phyloP scores from a whole-genome alignment of 2,888 invertebrate species.

The Sarcophaga variegata region DNA sequence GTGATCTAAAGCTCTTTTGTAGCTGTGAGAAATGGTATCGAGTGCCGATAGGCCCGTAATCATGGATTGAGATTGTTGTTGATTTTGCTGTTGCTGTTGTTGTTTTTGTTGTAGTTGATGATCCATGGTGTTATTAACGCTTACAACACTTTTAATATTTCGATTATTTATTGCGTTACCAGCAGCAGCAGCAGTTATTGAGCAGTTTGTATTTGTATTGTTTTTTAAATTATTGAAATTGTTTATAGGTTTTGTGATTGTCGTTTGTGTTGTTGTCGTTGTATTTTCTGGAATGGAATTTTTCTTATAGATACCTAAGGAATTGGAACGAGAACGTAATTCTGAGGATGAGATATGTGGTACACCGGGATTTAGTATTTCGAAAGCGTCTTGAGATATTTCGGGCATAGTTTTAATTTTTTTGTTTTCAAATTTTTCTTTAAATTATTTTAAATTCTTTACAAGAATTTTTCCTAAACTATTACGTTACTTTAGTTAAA shows the following conservation, averaged over 20 bases:
- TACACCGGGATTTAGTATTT: constrained; percentile 83
- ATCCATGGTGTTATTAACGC: not conserved
- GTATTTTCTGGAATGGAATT: not conserved
- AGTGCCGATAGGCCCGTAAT: constrained; percentile 74
- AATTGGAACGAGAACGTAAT: constrained; percentile 85
- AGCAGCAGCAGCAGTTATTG: not conserved
- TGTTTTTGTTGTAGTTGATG: constrained; percentile 54
- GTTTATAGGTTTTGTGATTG: constrained; percentile 22
- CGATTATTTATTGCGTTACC: not conserved
- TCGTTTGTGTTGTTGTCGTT: constrained; percentile 11
- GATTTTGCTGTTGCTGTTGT: constrained; percentile 32
- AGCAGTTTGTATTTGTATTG: not conserved
- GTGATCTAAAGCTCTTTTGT: constrained; percentile 80
- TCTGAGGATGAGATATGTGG: constrained; percentile 83
- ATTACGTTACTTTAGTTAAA: not conserved
- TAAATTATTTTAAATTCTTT: constrained; percentile 1
- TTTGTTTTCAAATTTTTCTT: not conserved
- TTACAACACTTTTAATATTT: not conserved
- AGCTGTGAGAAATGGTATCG: constrained; percentile 74
- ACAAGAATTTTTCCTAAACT: not conserved
- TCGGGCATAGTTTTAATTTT: constrained; percentile 83
- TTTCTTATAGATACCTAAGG: constrained; percentile 72
- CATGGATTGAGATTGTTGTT: constrained; percentile 70
- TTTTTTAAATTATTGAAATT: not conserved
- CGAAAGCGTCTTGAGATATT: constrained; percentile 82